phyloP scores from a whole-genome alignment of 2,113 vertebrate genomes.

The Axis porcinus region DNA sequence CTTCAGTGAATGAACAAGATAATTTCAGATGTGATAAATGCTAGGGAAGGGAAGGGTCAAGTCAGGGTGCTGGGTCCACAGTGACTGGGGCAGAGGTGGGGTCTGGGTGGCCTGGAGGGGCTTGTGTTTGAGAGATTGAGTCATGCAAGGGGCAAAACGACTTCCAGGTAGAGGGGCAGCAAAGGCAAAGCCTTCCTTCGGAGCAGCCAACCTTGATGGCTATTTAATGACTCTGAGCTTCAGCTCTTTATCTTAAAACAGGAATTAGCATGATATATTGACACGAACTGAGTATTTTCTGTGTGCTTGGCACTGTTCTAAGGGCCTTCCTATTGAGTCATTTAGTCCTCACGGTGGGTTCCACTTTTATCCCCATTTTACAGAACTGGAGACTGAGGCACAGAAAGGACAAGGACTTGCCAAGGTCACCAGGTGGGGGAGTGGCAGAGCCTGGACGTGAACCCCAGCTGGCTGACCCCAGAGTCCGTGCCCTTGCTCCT shows the following conservation, averaged over 20 bases:
- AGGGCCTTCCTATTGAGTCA: neutral
- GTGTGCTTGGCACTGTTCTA: neutral
- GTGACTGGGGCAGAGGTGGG: neutral
- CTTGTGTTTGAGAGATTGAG: neutral
- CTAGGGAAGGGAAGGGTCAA: neutral
- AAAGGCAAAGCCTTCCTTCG: neutral
- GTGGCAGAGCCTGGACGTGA: neutral
- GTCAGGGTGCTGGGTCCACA: neutral
- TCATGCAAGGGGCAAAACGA: neutral
- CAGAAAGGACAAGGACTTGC: neutral
- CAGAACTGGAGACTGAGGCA: neutral
- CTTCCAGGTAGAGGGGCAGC: neutral
- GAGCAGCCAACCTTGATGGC: neutral
- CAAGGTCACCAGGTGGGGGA: neutral
- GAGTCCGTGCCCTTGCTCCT: accelerated
- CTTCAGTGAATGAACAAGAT: neutral
- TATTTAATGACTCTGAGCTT: neutral
- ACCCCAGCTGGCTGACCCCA: too few relatives aligned
- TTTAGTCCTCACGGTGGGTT: neutral
- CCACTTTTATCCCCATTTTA: neutral
- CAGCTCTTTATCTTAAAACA: neutral
- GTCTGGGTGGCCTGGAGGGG: neutral
- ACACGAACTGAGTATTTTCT: neutral
- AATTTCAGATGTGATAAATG: neutral
- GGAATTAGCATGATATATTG: neutral